These are phyloP conservation scores for Corvus cornix DNA, from an alignment of 2,113 vertebrate genomes.

Conservation along the genomic window DNA sequence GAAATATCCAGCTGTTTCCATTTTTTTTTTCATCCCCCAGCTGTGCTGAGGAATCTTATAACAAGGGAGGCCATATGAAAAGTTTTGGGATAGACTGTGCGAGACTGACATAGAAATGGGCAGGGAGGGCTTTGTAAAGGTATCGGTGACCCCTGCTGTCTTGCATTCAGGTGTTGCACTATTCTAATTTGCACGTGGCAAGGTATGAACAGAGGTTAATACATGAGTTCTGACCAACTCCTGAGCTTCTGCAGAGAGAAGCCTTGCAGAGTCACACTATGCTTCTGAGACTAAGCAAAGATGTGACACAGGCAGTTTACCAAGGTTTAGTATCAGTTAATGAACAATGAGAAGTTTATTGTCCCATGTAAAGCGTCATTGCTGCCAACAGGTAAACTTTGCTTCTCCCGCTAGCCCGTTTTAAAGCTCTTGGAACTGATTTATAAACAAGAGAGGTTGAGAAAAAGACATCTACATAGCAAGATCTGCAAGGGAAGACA, in stretches of 20 bases:
- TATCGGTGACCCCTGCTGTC: not conserved
- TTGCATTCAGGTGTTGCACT: rapidly evolving
- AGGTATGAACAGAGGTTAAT: not conserved
- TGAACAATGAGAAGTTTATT: not conserved
- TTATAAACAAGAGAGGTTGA: not conserved
- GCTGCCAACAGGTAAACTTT: not conserved
- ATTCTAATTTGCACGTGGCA: not conserved
- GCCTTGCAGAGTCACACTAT: not conserved
- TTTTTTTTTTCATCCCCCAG: too few species aligned
- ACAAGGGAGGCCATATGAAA: not conserved
- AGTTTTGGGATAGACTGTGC: not conserved
- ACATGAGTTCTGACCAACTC: not conserved
- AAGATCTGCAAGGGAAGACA: not conserved
- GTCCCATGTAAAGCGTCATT: not conserved
- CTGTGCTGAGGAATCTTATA: not conserved
- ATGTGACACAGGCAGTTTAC: not conserved
- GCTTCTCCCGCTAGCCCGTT: not conserved
- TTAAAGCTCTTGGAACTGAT: not conserved
- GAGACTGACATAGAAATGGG: not conserved
- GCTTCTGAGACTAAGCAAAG: not conserved
- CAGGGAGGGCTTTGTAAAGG: not conserved
- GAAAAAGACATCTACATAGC: not conserved
- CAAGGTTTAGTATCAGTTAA: not conserved
- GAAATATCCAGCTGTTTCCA: not conserved
- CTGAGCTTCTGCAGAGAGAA: not conserved